phyloP scores from a whole-genome alignment of 2,888 invertebrate genomes.

The Bellardia bayeri region DNA sequence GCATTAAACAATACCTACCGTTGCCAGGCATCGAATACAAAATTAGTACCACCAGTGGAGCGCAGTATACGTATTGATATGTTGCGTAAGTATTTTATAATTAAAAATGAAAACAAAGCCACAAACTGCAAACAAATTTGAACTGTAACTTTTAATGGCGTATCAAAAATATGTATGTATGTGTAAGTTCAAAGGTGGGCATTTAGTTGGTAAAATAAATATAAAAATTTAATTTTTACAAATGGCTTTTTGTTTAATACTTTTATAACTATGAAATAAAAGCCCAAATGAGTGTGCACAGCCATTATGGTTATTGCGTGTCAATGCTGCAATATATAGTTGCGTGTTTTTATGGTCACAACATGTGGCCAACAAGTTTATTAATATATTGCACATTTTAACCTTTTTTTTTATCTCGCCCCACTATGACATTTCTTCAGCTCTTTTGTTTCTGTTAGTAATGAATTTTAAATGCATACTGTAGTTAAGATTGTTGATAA shows the following conservation, averaged over 20 bases:
- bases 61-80: constrained; percentile 93
- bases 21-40: constrained; percentile 94
- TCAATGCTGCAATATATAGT: background rate
- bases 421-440: constrained; percentile 12
- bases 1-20: constrained; percentile 94
- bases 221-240: background rate
- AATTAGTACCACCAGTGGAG: constrained; percentile 92
- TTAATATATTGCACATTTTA: constrained; percentile 61
- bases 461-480: constrained; percentile 60
- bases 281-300: background rate
- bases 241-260: constrained; percentile 4
- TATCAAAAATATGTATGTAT: background rate
- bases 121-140: background rate
- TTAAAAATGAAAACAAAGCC: constrained; percentile 15
- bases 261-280: constrained; percentile 18
- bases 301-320: constrained; percentile 56
- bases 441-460: constrained; percentile 34
- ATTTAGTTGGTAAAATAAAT: constrained; percentile 20
- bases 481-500: constrained; percentile 61
- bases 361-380: constrained; percentile 63
- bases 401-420: constrained; percentile 7
- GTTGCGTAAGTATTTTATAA: constrained; percentile 88
- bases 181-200: background rate
- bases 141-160: background rate
- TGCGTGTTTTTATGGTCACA: constrained; percentile 54